A percentile compares a stretch with the other conserved stretches of the same genome.
These are phyloP conservation scores for Limosa lapponica DNA, from an alignment of 2,797 vertebrate species.

Conservation along the genomic window DNA sequence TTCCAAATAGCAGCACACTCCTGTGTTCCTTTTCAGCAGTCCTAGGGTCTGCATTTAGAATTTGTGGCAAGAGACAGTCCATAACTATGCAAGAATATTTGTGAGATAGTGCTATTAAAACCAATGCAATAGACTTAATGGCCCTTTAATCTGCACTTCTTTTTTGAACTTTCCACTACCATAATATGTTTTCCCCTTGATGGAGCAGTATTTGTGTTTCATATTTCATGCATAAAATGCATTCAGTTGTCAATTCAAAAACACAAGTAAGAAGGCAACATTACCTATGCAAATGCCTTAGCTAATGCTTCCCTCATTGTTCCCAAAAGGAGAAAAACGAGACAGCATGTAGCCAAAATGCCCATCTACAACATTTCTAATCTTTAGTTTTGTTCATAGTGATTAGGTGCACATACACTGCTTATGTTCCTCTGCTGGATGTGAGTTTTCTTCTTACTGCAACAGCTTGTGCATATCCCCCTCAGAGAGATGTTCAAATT, in stretches of 20 bases:
- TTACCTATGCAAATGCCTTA: background rate
- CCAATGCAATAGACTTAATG: background rate
- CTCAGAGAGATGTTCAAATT: background rate
- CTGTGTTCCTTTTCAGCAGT: background rate
- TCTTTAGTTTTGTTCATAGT: background rate
- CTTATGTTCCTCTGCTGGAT: background rate
- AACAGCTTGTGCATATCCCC: background rate
- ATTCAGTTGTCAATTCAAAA: background rate
- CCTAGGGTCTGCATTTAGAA: background rate
- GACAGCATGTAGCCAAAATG: background rate
- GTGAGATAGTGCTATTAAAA: background rate
- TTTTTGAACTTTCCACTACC: background rate
- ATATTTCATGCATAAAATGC: conserved; percentile 8
- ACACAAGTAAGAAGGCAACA: background rate
- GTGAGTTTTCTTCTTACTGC: background rate
- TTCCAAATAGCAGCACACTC: background rate
- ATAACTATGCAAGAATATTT: background rate
- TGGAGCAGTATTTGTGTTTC: background rate
- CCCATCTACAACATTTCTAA: background rate
- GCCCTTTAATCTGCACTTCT: background rate
- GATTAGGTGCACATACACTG: background rate
- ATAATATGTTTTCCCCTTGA: background rate
- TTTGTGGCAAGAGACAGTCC: background rate
- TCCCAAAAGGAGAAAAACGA: background rate
- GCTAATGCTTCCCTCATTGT: conserved; percentile 17